phyloP scores from a whole-genome alignment of 2,113 vertebrate species.

The Vireo altiloquus region DNA sequence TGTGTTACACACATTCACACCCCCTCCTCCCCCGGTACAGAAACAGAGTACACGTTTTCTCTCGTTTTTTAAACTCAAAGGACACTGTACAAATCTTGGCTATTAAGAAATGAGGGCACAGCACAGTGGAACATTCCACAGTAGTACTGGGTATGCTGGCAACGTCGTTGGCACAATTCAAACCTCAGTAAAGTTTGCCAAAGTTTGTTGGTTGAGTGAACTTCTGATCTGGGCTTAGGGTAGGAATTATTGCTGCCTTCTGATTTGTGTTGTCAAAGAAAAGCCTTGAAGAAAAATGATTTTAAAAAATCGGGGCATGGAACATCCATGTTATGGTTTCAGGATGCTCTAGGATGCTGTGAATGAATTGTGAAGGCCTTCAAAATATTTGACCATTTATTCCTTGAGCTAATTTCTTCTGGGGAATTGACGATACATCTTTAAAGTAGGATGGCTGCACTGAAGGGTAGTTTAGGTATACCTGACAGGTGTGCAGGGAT shows the following conservation, averaged over 20 bases:
- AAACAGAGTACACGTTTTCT: not conserved
- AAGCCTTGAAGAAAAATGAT: not conserved
- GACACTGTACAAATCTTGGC: not conserved
- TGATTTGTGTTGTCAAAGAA: not conserved
- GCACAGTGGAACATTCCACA: accelerated
- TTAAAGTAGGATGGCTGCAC: not conserved
- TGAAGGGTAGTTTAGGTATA: not conserved
- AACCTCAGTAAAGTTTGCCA: not conserved
- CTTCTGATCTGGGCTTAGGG: not conserved
- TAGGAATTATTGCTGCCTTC: not conserved
- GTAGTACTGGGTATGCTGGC: not conserved
- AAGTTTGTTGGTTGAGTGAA: not conserved
- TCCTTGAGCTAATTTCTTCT: not conserved
- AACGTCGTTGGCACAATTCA: not conserved
- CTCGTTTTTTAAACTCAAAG: not conserved
- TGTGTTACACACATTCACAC: not conserved
- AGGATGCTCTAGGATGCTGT: not conserved
- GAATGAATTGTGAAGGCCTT: not conserved
- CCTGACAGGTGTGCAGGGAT: not conserved
- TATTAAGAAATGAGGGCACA: not conserved
- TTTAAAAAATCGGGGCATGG: not conserved
- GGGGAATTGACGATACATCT: not conserved
- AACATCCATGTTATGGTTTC: not conserved
- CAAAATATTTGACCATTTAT: not conserved
- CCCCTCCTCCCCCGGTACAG: not conserved